Conservation (phyloP, 2,113 vertebrate genomes). For the Microcebus ravelobensis region DNA sequence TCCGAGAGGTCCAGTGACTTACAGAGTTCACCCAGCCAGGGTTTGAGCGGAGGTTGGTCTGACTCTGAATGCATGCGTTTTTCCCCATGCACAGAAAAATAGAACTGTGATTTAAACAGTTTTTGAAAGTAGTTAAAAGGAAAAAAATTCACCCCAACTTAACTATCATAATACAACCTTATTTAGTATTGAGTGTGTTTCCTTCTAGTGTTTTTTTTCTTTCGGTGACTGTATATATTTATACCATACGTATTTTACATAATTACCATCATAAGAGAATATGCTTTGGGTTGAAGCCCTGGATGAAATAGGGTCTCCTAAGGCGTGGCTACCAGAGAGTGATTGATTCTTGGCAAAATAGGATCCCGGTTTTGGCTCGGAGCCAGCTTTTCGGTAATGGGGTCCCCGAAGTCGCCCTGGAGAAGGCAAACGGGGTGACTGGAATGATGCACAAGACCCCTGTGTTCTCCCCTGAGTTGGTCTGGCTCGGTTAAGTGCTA, state of each 20-base stretch:
- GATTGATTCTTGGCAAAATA: not conserved
- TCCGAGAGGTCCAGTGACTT: not conserved
- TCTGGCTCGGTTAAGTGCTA: slow-evolving; percentile 55
- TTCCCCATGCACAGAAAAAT: not conserved
- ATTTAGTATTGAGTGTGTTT: not conserved
- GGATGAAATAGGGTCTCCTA: not conserved
- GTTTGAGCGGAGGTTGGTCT: not conserved
- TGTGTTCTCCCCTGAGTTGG: not conserved
- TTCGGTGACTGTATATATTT: not conserved
- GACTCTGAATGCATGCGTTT: not conserved
- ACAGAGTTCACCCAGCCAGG: not conserved
- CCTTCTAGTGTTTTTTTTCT: not conserved
- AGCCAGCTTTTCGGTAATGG: not conserved
- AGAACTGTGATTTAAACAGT: not conserved
- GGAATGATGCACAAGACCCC: not conserved
- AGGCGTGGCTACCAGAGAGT: not conserved
- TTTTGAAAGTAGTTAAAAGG: slow-evolving; percentile 18
- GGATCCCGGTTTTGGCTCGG: not conserved
- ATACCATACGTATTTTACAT: not conserved
- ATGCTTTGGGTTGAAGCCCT: not conserved
- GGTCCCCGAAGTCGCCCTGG: not conserved
- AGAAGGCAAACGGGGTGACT: not conserved
- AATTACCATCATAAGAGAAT: not conserved
- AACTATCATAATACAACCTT: not conserved
- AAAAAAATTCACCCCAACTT: not conserved